Base-by-base conservation (phyloP, 2,797 vertebrate genomes). In the Pyrocephalus nanus region DNA sequence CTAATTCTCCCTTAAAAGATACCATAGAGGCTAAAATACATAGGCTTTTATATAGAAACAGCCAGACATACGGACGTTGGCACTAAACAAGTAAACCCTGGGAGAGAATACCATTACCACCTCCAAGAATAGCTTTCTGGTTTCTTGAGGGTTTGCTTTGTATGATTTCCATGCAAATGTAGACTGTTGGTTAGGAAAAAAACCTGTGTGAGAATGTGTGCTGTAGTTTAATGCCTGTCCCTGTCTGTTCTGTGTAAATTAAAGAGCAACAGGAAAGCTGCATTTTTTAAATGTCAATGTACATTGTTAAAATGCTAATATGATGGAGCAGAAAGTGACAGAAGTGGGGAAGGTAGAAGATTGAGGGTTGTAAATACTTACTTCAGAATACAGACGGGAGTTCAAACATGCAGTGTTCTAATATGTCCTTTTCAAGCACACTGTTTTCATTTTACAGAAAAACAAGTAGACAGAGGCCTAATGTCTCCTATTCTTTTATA, bases 241-340 rank as follows among this genome's bases (percentile, higher is more conserved):
- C 65, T 78, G 8, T 72, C 69, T 74, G 14, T n/a, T 92, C 54
- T 43, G 10, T 87, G 54, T 34, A 83, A 74, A 80, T 64, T 82
- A 74, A 85, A 96, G 4, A 94, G 43, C 42, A 72, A 34, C 22
- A 55, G 42, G 85, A 95, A 94, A 91, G 42, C 5, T 57, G 26
- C 7, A 10, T 43, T 61, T 95, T 89, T 89, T 58, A 1, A 88
- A 93, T 91, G 57, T 17, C 90, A 92, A 4, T 62, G 47, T 72
- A 38, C 15, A 45, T 88, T 91, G 64, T 91, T 95, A 65, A 96
- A 95, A 88, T 87, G 34, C 7, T 95, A 88, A 95, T 80, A 75
- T 32, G 74, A 83, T 53, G 57, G 51, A 95, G 40, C 55, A 79
- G 51, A 70, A 86, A 91, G 61, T 5, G 27, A 69, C 79, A 93